These are phyloP conservation scores for Synanceia verrucosa DNA, from an alignment of 2,797 vertebrate genomes.

Conservation along the genomic window DNA sequence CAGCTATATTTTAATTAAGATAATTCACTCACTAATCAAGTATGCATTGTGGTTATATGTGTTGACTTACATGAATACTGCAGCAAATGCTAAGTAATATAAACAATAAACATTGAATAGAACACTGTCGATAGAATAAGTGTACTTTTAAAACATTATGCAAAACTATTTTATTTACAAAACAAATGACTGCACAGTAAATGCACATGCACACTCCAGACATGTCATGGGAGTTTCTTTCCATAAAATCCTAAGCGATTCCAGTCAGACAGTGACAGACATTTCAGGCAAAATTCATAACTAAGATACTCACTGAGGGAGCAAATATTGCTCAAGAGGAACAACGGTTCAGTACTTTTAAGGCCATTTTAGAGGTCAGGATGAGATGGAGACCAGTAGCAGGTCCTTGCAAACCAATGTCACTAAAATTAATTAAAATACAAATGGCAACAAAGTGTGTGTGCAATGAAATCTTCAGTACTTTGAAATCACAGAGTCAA, in stretches of 20 bases:
- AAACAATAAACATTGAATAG: constrained; percentile 19
- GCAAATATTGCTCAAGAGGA: constrained; percentile 96
- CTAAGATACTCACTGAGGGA: constrained; percentile 81
- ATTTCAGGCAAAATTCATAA: constrained; percentile 85
- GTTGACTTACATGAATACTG: no score
- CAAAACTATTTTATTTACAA: constrained; percentile 99
- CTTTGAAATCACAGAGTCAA: constrained; percentile 51
- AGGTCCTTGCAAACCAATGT: constrained; percentile 81
- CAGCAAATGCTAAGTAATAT: no score
- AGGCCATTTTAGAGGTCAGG: constrained; percentile 88
- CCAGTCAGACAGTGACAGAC: constrained; percentile 84
- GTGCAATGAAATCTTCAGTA: constrained; percentile 47
- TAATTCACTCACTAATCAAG: not conserved
- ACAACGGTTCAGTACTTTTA: constrained; percentile 89
- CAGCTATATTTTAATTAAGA: not conserved
- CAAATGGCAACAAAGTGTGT: constrained; percentile 82
- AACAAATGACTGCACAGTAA: constrained; percentile 93
- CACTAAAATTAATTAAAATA: constrained; percentile 79
- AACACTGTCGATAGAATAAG: constrained; percentile 17
- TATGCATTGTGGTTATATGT: not conserved
- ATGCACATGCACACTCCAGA: constrained; percentile 92
- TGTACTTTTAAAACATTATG: constrained; percentile 82
- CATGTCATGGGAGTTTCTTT: constrained; percentile 83
- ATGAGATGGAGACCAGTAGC: constrained; percentile 82
- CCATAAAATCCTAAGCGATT: constrained; percentile 81